Evolutionary conservation across 2,797 vertebrate species (phyloP), one percentile per base, ranked within the genome.

Genomic region (Chelon auratus): DNA sequence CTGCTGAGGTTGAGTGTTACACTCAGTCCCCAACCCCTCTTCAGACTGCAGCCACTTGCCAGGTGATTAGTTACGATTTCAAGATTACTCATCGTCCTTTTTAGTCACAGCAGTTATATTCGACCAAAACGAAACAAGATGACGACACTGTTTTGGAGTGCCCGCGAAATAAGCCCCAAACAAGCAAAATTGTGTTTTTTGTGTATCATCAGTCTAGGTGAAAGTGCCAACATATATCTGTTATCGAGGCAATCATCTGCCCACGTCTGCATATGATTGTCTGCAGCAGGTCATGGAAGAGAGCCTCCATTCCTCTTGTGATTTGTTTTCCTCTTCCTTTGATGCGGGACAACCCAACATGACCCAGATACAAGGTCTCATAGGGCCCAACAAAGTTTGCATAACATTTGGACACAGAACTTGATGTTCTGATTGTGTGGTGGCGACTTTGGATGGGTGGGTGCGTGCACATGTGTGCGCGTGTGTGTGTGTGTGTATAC

Each of bases 251-350:
- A 68, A 80, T 77, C 83, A 89, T 89, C 89, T 85, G 84, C 79
- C 65, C 83, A 65, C 14, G 69, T 89, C 75, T 87, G 89, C 88
- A 88, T 72, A 73, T 85, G 83, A 87, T 87, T 83, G 81, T 83
- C 80, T 76, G 66, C 75, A 77, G 68, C 78, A 83, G 82, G 86
- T 91, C 84, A 92, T 87, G 91, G 90, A 90, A 89, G 82, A 92
- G 43, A 83, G 68, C 71, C 60, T 83, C 62, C 10, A 33, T 71
- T 80, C 66, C 63, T 67, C 66, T 69, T 68, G 70, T 65, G 71
- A 85, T 82, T 83, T 84, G 78, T 89, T 90, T 90, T 84, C 69
- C 82, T 72, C 69, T 68, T 70, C 61, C 77, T 89, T 85, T 88
- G 77, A 91, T 92, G 85, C 60, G 43, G 89, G 86, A 89, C 71